Evolutionary conservation across 2,113 vertebrate species (phyloP).

Genomic region (Colistium nudipinnis): DNA sequence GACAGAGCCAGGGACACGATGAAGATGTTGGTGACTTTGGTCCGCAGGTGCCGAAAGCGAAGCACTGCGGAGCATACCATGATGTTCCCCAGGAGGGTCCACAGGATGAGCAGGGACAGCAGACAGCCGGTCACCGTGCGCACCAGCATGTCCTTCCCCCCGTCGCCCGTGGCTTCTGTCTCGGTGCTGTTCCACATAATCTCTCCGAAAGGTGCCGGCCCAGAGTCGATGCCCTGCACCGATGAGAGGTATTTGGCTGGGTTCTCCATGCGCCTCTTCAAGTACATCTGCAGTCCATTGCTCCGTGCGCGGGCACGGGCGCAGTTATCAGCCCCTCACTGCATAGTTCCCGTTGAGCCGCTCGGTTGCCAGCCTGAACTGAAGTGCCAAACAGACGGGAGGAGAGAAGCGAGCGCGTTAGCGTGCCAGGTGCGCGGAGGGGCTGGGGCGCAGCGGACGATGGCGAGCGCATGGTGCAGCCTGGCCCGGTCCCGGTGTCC

Average conservation of each 20-base stretch:
- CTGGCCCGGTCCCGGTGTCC: constrained; percentile 47
- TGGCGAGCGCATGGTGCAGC: constrained; percentile 66
- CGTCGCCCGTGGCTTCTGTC: constrained; percentile 59
- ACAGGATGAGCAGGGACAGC: constrained; percentile 89
- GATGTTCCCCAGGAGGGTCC: constrained; percentile 93
- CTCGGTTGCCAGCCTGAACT: constrained; percentile 28
- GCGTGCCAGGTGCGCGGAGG: constrained; percentile 45
- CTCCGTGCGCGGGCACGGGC: constrained; percentile 45
- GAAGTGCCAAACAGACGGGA: constrained; percentile 37
- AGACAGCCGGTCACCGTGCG: constrained; percentile 86
- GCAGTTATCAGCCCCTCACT: constrained; percentile 48
- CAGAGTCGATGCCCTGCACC: constrained; percentile 64
- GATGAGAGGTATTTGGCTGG: constrained; percentile 77
- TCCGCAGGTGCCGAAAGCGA: constrained; percentile 89
- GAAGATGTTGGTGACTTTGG: constrained; percentile 93
- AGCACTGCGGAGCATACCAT: constrained; percentile 91
- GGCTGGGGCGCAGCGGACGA: constrained; percentile 41
- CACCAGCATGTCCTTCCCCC: constrained; percentile 63
- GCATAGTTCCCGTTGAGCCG: constrained; percentile 38
- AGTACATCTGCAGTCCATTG: constrained; percentile 60
- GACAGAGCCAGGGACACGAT: constrained; percentile 93
- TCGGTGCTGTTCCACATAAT: constrained; percentile 80
- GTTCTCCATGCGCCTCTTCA: constrained; percentile 74
- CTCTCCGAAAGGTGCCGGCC: constrained; percentile 65
- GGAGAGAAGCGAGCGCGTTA: constrained; percentile 26